These are phyloP conservation scores for Trigoniulus corallinus DNA, from an alignment of 1,140 invertebrate genomes.

Conservation along the genomic window DNA sequence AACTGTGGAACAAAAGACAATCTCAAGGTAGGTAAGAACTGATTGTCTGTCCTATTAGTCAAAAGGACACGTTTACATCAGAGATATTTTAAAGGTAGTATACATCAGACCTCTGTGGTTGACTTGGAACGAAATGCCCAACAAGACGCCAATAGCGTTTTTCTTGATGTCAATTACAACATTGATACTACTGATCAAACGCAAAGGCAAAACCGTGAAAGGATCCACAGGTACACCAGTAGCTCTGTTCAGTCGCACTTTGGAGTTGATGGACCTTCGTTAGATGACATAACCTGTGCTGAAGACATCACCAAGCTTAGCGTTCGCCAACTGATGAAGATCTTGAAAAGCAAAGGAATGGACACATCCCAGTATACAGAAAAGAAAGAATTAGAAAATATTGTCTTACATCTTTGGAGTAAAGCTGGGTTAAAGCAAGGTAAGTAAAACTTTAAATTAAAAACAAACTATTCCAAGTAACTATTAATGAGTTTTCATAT, in stretches of 20 bases:
- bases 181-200: not conserved
- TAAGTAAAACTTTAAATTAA: not conserved
- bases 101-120: no score
- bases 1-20: not conserved
- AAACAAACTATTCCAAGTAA: not conserved
- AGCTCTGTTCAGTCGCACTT: not conserved
- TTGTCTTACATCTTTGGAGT: not conserved
- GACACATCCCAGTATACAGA: not conserved
- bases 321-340: not conserved
- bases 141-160: no score
- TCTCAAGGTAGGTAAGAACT: not conserved
- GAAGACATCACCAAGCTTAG: not conserved
- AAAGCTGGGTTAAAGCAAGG: not conserved
- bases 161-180: no score
- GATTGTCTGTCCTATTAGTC: no score
- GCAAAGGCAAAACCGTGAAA: not conserved
- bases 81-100: not conserved
- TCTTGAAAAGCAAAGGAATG: not conserved
- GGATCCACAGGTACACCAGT: not conserved
- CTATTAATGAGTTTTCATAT: no score
- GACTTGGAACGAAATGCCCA: no score
- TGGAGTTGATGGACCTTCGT: not conserved
- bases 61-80: not conserved
- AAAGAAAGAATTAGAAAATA: no score
- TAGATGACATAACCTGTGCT: not conserved